A percentile compares a stretch with the other conserved stretches of the same genome.
phyloP scores from a whole-genome alignment of 2,888 invertebrate species.

The Neuroscelio doddi region DNA sequence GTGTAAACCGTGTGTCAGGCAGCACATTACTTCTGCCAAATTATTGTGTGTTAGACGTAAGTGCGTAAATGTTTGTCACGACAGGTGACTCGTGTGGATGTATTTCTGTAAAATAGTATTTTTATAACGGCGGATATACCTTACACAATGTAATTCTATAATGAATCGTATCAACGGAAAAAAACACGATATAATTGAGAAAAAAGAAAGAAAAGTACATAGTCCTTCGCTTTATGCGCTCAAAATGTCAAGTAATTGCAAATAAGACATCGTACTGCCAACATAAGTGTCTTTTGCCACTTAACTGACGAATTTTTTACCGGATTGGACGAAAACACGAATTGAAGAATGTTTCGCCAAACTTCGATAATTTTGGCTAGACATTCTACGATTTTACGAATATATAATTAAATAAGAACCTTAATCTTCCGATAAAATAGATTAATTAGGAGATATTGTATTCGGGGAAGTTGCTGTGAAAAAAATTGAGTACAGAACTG shows the following conservation, averaged over 20 bases:
- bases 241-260: neutral
- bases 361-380: no score
- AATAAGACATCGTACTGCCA: constrained; percentile 26
- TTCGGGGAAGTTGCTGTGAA: constrained; percentile 11
- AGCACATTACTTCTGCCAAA: constrained; percentile 35
- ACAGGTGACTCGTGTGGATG: constrained; percentile 30
- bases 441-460: constrained; percentile 5
- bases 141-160: no score
- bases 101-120: constrained; percentile 65
- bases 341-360: neutral
- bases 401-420: neutral
- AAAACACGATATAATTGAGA: constrained; percentile 13
- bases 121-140: constrained; percentile 63
- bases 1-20: constrained; percentile 43
- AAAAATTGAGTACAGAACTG: constrained; percentile 10
- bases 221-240: neutral
- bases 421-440: constrained; percentile 22
- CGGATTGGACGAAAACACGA: constrained; percentile 11
- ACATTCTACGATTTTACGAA: no score
- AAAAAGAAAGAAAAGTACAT: neutral
- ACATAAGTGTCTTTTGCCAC: constrained; percentile 22
- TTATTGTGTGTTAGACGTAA: constrained; percentile 37
- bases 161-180: constrained; percentile 27
- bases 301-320: constrained; percentile 12
- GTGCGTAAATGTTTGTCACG: constrained; percentile 26